These are phyloP conservation scores for Ptychochromis oligacanthus DNA, from an alignment of 2,113 vertebrate species.

Conservation along the genomic window DNA sequence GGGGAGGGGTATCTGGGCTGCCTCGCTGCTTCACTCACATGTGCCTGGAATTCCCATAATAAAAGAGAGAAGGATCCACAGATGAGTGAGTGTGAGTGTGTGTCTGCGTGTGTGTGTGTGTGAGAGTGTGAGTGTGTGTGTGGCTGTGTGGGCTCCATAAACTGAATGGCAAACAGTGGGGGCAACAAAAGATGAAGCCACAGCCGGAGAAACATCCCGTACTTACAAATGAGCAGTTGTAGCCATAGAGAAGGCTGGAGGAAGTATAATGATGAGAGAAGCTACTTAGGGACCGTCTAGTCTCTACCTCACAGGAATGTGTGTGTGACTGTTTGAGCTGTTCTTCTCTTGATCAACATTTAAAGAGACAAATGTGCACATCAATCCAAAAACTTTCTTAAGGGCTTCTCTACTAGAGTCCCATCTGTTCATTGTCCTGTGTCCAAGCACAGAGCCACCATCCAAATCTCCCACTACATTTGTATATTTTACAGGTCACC, in stretches of 20 bases:
- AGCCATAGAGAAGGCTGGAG: constrained; percentile 28
- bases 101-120: constrained; percentile 47
- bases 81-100: constrained; percentile 37
- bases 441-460: background rate
- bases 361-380: constrained; percentile 26
- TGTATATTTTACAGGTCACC: background rate
- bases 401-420: background rate
- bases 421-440: background rate
- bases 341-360: constrained; percentile 26
- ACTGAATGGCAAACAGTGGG: constrained; percentile 67
- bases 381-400: background rate
- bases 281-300: constrained; percentile 36
- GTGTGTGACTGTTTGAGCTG: constrained; percentile 4
- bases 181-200: constrained; percentile 62
- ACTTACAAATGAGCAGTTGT: constrained; percentile 64
- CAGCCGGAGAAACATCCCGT: constrained; percentile 53
- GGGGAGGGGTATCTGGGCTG: constrained; percentile 49
- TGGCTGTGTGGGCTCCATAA: constrained; percentile 60
- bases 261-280: constrained; percentile 36
- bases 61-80: constrained; percentile 59
- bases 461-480: background rate
- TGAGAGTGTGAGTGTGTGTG: constrained; percentile 48
- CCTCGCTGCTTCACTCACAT: constrained; percentile 57
- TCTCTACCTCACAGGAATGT: constrained; percentile 32
- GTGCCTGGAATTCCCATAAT: constrained; percentile 72